Evolutionary conservation across 2,888 invertebrate genomes (phyloP), one percentile per base, ranked within the genome.

Genomic region (Andrena marginata): DNA sequence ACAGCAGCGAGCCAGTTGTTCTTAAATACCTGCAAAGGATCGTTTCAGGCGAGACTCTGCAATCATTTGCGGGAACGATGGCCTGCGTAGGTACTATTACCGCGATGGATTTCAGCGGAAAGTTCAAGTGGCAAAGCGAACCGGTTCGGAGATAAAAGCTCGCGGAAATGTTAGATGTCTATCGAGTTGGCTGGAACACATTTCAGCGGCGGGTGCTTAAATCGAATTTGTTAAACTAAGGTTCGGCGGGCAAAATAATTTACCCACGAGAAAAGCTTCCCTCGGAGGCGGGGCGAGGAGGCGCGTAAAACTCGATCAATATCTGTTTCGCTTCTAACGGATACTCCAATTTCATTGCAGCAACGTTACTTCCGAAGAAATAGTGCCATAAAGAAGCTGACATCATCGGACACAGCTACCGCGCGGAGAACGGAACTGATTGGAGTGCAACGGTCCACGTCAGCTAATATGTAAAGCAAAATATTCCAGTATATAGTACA

Each of bases 341-440:
- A 75, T 70, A 77, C 51, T 33, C 78, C 60, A 79, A 83, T 72
- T 77, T 72, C 70, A 16, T 65, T 70, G 42, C 70, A 67, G 54
- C 31, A 65, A 76, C 64, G 73, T 83, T 73, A 70, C 70, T 68
- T 78, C 74, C 54, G 72, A 26, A 56, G 67, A 29, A 31, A 59
- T 35, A 63, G 64, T 56, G 56, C 67, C 51, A 60, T 51, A 26
- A 63, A 67, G 70, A 76, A 68, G 59, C 64, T 31, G 42, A 31
- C 6, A 62, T 62, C 31, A 4, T 49, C 80, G 35, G 77, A 48
- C 64, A 49, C 33, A 29, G 67, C 62, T 62, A 70, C 49, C 7
- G 33, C n/a, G 16, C 48, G 26, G 20, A 31, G 56, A 60, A 67
- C 23, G 54, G 72, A 79, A 76, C 70, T 69, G 68, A 23, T 56